phyloP scores from a whole-genome alignment of 2,888 invertebrate species.

The Drosophila gaucha region DNA sequence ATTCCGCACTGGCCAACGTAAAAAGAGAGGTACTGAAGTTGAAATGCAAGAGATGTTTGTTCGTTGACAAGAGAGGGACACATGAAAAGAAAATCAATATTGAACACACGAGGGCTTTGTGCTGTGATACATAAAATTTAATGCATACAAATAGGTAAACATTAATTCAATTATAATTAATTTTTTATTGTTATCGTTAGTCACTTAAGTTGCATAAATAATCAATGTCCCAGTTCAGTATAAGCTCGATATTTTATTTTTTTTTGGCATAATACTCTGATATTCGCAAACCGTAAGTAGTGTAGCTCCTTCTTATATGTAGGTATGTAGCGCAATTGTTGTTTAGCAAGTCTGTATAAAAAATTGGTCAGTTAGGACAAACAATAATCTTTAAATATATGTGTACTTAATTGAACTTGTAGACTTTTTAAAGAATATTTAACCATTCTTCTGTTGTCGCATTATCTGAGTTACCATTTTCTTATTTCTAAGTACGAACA shows the following conservation, averaged over 20 bases:
- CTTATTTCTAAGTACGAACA: conserved; percentile 7
- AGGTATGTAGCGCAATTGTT: no score
- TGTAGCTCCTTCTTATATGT: no score
- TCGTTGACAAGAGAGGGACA: neutral
- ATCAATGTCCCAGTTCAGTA: no score
- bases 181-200: no score
- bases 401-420: neutral
- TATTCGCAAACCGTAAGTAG: no score
- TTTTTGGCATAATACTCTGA: no score
- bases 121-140: conserved; percentile 56
- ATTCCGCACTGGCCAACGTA: conserved; percentile 61
- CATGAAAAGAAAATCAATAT: neutral
- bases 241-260: no score
- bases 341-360: no score
- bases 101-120: conserved; percentile 25
- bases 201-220: no score
- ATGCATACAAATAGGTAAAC: neutral
- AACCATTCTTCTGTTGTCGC: neutral
- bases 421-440: neutral
- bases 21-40: conserved; percentile 40
- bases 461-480: no score
- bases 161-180: neutral
- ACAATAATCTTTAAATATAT: neutral
- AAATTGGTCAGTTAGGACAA: no score
- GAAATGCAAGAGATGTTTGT: conserved; percentile 74